These are phyloP conservation scores for Chaetodon trifascialis DNA, from an alignment of 2,113 vertebrate genomes.

Conservation along the genomic window DNA sequence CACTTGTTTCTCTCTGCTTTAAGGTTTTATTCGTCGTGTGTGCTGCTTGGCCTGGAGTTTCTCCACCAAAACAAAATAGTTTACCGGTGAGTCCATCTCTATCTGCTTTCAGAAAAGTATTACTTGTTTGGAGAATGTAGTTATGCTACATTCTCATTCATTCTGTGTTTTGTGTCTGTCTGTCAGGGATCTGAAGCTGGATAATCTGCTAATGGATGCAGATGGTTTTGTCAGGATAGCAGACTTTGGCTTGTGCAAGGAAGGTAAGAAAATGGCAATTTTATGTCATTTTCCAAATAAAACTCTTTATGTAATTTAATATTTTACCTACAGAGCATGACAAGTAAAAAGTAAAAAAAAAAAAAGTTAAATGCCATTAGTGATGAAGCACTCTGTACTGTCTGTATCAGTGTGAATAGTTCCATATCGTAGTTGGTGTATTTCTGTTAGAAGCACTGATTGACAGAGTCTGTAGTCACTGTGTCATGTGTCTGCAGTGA, in stretches of 20 bases:
- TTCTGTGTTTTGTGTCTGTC: slow-evolving; percentile 29
- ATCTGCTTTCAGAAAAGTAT: slow-evolving; percentile 46
- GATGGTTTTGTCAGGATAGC: slow-evolving; percentile 94
- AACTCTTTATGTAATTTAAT: neutral
- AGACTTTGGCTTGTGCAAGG: slow-evolving; percentile 97
- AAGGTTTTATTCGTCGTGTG: slow-evolving; percentile 95
- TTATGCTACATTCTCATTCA: too few species aligned
- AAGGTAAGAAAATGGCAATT: slow-evolving; percentile 84
- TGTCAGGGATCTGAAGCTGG: slow-evolving; percentile 93
- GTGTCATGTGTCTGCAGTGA: neutral
- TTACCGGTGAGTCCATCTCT: slow-evolving; percentile 88
- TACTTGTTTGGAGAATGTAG: neutral
- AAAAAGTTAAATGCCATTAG: neutral
- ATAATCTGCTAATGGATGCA: slow-evolving; percentile 94
- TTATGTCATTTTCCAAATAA: neutral
- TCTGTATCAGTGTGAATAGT: neutral
- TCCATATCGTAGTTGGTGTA: neutral
- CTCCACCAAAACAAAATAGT: slow-evolving; percentile 93
- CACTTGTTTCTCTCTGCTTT: slow-evolving; percentile 17
- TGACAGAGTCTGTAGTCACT: neutral
- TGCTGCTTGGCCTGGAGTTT: slow-evolving; percentile 94
- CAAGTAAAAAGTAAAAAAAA: neutral
- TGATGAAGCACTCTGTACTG: neutral
- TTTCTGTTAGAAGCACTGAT: neutral
- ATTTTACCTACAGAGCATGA: neutral